Evolutionary conservation across 2,113 vertebrate species (phyloP).

Genomic region (Felis catus): DNA sequence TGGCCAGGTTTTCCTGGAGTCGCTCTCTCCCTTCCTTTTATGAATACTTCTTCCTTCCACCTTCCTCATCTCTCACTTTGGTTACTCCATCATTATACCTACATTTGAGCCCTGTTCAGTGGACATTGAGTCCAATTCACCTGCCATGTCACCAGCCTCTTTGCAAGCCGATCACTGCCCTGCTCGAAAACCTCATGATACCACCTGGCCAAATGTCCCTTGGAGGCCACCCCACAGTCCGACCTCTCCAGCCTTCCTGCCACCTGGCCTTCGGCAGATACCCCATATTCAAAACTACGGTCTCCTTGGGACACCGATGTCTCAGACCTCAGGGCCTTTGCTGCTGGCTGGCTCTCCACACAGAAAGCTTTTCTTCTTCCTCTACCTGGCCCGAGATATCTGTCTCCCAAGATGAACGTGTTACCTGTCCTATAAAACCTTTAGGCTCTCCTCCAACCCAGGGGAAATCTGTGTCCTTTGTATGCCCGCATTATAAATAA

Average conservation of each 20-base stretch:
- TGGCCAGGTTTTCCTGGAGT: not conserved
- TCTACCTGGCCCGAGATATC: not conserved
- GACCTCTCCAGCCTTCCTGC: not conserved
- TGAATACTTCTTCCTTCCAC: not conserved
- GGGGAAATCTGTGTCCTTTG: not conserved
- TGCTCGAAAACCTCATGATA: not conserved
- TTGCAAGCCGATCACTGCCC: too few species aligned
- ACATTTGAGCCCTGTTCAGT: not conserved
- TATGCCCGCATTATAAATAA: not conserved
- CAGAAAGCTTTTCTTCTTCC: not conserved
- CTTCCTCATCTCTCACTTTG: not conserved
- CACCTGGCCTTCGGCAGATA: not conserved
- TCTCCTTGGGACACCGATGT: not conserved
- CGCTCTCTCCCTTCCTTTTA: not conserved
- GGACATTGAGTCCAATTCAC: not conserved
- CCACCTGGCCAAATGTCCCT: rapidly evolving
- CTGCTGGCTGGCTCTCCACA: not conserved
- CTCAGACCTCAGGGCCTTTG: not conserved
- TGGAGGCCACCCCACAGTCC: too few species aligned
- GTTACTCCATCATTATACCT: too few species aligned
- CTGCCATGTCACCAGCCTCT: not conserved
- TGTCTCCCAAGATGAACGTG: not conserved
- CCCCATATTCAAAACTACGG: not conserved
- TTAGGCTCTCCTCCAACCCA: not conserved
- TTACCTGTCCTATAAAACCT: not conserved